phyloP scores from a whole-genome alignment of 2,888 invertebrate species.

The Microctonus aethiopoides region DNA sequence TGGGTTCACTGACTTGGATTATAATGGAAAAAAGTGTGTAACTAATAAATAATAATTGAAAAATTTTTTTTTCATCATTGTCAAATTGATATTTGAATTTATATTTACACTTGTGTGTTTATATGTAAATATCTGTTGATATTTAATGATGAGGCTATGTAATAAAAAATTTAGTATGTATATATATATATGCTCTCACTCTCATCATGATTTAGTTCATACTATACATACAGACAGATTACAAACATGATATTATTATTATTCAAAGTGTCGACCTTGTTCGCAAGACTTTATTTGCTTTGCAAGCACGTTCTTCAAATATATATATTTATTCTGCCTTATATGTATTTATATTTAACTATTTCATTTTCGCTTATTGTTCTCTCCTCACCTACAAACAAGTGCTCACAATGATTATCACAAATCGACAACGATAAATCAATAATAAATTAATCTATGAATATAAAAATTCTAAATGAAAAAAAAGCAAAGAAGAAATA shows the following conservation, averaged over 20 bases:
- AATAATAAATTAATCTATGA: no score
- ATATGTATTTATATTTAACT: background rate
- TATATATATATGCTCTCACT: background rate
- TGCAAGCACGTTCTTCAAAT: constrained; percentile 14
- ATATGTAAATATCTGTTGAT: background rate
- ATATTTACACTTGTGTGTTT: background rate
- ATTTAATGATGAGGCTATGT: background rate
- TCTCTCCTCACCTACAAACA: background rate
- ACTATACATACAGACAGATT: constrained; percentile 11
- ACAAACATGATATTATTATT: constrained; percentile 12
- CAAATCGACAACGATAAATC: no score
- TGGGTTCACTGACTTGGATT: background rate
- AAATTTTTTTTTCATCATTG: background rate
- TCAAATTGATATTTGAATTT: background rate
- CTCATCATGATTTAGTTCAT: background rate
- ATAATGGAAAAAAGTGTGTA: background rate
- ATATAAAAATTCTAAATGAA: no score
- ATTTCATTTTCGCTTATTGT: background rate
- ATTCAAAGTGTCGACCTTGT: constrained; percentile 16
- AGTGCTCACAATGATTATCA: no score
- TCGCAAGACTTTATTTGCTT: constrained; percentile 2
- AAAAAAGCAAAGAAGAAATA: no score
- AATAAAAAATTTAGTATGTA: background rate
- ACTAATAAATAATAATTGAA: background rate
- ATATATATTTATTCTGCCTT: background rate